These are phyloP conservation scores for Rhabdomys pumilio DNA, from an alignment of 2,797 vertebrate genomes.

Conservation along the genomic window DNA sequence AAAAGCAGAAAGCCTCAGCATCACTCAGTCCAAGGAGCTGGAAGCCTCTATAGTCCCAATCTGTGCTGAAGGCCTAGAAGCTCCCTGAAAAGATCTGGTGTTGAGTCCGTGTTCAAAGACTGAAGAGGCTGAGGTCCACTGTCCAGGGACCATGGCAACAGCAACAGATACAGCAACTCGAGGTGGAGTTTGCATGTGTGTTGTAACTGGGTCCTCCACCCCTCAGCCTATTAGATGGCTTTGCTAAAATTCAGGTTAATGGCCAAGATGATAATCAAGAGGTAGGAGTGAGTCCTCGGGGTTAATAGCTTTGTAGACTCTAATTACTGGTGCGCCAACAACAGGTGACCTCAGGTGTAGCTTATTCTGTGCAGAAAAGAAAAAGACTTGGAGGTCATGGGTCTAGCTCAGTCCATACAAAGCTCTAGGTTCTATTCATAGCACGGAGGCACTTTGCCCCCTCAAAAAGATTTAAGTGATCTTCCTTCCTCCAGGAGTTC, in stretches of 20 bases:
- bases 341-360: not conserved
- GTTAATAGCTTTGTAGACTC: not conserved
- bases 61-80: not conserved
- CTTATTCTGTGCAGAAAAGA: not conserved
- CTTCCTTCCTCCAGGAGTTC: not conserved
- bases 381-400: not conserved
- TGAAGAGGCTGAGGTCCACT: not conserved
- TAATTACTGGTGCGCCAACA: not conserved
- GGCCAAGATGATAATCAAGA: not conserved
- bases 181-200: not conserved
- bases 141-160: not conserved
- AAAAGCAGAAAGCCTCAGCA: not conserved
- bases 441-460: rapidly evolving
- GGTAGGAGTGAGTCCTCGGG: not conserved
- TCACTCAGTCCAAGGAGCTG: not conserved
- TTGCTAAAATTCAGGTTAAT: not conserved
- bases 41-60: not conserved
- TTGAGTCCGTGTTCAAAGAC: not conserved
- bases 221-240: not conserved
- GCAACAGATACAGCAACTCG: not conserved
- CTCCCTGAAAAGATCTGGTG: not conserved
- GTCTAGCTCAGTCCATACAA: not conserved
- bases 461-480: not conserved
- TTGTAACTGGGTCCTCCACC: not conserved
- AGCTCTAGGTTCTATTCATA: not conserved